Base-by-base conservation (phyloP, 2,113 vertebrate species). In the Prinia subflava region DNA sequence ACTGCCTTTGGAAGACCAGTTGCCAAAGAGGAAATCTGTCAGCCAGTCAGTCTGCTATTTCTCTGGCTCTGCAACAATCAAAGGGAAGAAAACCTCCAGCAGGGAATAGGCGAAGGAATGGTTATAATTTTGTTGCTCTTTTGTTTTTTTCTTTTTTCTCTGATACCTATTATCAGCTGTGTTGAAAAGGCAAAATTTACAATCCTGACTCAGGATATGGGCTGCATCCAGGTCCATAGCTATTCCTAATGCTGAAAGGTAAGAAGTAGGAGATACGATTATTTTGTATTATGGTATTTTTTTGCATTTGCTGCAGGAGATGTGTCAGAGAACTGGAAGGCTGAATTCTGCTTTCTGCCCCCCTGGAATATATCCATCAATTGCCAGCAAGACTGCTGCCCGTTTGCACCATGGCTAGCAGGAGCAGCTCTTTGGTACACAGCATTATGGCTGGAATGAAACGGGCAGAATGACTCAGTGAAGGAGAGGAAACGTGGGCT, bases 101-200 rank as follows among this genome's bases (percentile, higher is more conserved):
- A 79, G 57, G 17, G 22, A 93, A 56, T 10, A 21, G 2, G 8
- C 8, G 10, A 42, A 80, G 16, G 31, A 73, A 70, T 15, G 5
- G 18, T 88, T 88, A 79, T 77, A 0, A 31, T 71, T 85, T 92
- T 69, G 6, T n/a, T 69, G 31, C 37, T 41, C 14, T 68, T 77
- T 85, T 87, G 11, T 31, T 44, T 27, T 27, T 24, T 30, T 17
- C 1, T 46, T 3, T 4, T 67, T 78, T n/a, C 17, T 53, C 47
- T 35, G 20, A 56, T 41, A 41, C 23, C 8, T 71, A 33, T 82
- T 75, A 69, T 91, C 65, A 91, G 16, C 56, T 64, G 22, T 37
- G 15, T 62, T 91, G 76, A 64, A 69, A 87, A 85, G 35, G 20
- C 31, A 91, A 82, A 85, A 86, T 92, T 91, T 91, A 76, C 50